Evolutionary conservation across 2,113 vertebrate species (phyloP).

Genomic region (Aramus guarauna): DNA sequence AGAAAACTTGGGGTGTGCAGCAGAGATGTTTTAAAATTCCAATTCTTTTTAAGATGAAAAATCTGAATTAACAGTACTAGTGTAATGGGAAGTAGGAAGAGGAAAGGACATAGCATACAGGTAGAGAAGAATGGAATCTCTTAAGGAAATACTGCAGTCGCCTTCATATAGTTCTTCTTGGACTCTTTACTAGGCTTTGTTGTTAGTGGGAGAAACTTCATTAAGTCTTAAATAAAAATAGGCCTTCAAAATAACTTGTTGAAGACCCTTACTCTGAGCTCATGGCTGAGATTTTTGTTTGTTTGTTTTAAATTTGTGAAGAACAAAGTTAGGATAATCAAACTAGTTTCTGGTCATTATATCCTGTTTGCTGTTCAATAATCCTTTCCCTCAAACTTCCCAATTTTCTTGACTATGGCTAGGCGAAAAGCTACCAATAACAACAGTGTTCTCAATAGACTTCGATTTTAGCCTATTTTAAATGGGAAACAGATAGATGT

Average conservation of each 20-base stretch:
- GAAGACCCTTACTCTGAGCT: not conserved
- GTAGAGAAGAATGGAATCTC: not conserved
- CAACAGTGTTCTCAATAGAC: not conserved
- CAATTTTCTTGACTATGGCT: not conserved
- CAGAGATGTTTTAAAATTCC: not conserved
- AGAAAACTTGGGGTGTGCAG: not conserved
- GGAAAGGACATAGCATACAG: not conserved
- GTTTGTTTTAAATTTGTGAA: not conserved
- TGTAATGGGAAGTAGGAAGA: not conserved
- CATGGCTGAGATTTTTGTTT: not conserved
- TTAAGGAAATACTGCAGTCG: not conserved
- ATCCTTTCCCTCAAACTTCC: not conserved
- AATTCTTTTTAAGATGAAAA: not conserved
- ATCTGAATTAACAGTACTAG: not conserved
- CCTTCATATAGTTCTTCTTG: not conserved
- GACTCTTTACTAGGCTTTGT: not conserved
- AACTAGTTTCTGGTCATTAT: not conserved
- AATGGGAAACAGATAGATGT: not conserved
- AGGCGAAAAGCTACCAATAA: not conserved
- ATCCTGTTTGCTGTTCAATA: not conserved
- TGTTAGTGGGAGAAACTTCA: not conserved
- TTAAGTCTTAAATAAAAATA: not conserved
- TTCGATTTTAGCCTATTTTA: not conserved
- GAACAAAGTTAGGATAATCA: not conserved
- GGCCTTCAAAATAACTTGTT: not conserved